Conservation (phyloP, 1,140 invertebrate genomes). For the Ceratosolen solmsi region DNA sequence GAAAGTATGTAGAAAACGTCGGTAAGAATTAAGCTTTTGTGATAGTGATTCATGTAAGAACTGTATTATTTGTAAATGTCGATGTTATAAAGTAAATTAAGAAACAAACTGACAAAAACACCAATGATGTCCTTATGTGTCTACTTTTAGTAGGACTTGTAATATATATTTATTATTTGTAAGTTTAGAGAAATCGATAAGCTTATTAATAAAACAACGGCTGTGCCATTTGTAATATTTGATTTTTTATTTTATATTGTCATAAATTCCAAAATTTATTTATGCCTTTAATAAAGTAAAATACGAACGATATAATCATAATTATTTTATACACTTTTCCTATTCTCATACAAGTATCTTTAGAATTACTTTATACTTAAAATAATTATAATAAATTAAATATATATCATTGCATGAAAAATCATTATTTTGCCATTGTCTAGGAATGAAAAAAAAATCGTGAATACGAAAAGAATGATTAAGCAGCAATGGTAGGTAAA, state of each 20-base stretch:
- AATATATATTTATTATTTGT: conserved; percentile 47
- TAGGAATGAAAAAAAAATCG: too few relatives aligned
- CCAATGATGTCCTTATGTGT: conserved; percentile 22
- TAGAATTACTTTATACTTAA: too few relatives aligned
- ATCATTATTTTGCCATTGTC: too few relatives aligned
- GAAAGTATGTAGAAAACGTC: not conserved
- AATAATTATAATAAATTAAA: too few relatives aligned
- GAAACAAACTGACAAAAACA: conserved; percentile 25
- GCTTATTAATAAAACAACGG: conserved; percentile 40
- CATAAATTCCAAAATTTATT: too few relatives aligned
- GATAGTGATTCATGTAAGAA: conserved; percentile 18
- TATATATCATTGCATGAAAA: too few relatives aligned
- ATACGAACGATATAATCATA: too few relatives aligned
- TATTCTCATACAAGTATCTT: too few relatives aligned
- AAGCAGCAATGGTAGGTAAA: too few relatives aligned
- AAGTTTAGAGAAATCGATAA: conserved; percentile 42
- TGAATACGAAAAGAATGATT: too few relatives aligned
- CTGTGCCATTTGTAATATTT: conserved; percentile 41
- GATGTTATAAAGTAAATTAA: conserved; percentile 28
- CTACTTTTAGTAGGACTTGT: conserved; percentile 40
- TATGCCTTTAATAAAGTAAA: too few relatives aligned
- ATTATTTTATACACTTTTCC: too few relatives aligned
- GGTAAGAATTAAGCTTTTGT: not conserved
- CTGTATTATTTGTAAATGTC: conserved; percentile 31
- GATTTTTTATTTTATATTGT: conserved; percentile 14